A percentile compares a stretch with the other conserved stretches of the same genome.
phyloP scores from a whole-genome alignment of 1,140 invertebrate species.

The Zelostemma sp. region DNA sequence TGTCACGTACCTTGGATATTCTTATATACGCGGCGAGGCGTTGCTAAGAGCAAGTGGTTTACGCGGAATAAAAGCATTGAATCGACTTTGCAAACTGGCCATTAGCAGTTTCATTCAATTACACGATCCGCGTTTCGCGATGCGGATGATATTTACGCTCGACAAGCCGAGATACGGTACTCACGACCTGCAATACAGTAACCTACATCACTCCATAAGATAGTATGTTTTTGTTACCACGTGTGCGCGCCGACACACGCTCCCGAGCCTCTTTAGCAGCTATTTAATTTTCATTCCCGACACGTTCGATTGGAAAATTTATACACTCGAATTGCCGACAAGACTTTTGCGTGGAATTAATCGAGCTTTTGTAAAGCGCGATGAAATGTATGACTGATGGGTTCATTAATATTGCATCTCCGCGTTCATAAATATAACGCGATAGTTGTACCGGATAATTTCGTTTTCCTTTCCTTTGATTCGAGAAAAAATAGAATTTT shows the following conservation, averaged over 20 bases:
- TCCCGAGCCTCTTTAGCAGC: neutral
- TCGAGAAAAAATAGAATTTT: neutral
- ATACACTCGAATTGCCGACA: constrained; percentile 15
- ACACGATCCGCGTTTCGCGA: constrained; percentile 55
- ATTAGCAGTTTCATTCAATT: constrained; percentile 61
- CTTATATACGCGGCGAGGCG: constrained; percentile 35
- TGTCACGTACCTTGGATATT: constrained; percentile 36
- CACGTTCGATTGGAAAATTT: constrained; percentile 30
- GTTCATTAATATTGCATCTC: constrained; percentile 26
- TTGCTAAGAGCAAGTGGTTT: constrained; percentile 50
- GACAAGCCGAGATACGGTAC: constrained; percentile 42
- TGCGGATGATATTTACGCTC: constrained; percentile 59
- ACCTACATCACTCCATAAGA: constrained; percentile 34
- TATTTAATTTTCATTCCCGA: constrained; percentile 19
- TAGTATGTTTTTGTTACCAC: constrained; percentile 2
- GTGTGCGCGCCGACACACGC: neutral
- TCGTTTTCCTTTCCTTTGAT: neutral
- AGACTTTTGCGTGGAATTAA: constrained; percentile 16
- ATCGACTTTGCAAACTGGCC: constrained; percentile 50
- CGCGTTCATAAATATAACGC: constrained; percentile 23
- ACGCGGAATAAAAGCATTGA: constrained; percentile 48
- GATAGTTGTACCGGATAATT: constrained; percentile 23
- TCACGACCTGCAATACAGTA: constrained; percentile 45
- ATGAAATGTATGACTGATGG: constrained; percentile 17
- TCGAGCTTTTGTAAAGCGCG: too few species aligned